phyloP scores from a whole-genome alignment of 2,888 invertebrate genomes.

The Drosophila parthenogenetica region DNA sequence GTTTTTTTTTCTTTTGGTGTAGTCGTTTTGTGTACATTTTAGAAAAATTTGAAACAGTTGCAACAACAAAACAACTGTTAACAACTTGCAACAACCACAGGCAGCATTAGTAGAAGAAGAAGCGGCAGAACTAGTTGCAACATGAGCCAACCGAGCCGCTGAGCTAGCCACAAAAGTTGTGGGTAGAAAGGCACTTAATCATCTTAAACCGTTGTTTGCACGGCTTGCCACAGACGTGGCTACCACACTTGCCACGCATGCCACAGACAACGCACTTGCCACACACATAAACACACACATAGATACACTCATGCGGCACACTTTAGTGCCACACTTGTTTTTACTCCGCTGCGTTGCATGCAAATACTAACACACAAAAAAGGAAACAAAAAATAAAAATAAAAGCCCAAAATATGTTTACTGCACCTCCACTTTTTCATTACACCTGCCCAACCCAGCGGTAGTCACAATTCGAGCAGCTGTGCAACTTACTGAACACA shows the following conservation, averaged over 20 bases:
- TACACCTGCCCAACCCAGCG: not conserved
- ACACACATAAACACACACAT: constrained; percentile 2
- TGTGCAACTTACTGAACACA: constrained; percentile 67
- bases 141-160: constrained; percentile 19
- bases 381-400: constrained; percentile 5
- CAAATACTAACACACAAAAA: constrained; percentile 42
- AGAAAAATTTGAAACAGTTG: constrained; percentile 68
- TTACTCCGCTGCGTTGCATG: constrained; percentile 66
- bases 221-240: constrained; percentile 72
- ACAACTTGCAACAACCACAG: constrained; percentile 3
- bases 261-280: constrained; percentile 2
- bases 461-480: constrained; percentile 51
- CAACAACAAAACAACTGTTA: constrained; percentile 25
- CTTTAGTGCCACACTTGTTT: constrained; percentile 50
- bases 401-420: constrained; percentile 17
- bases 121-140: not conserved
- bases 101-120: not conserved
- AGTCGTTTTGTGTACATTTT: constrained; percentile 62
- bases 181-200: constrained; percentile 80
- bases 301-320: not conserved
- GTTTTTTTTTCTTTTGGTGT: constrained; percentile 3
- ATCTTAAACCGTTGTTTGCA: constrained; percentile 80
- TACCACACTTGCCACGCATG: constrained; percentile 20
- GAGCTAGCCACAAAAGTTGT: constrained; percentile 65
- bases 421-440: not conserved